These are phyloP conservation scores for Ischnus inquisitorius DNA, from an alignment of 2,888 invertebrate genomes.

Conservation along the genomic window DNA sequence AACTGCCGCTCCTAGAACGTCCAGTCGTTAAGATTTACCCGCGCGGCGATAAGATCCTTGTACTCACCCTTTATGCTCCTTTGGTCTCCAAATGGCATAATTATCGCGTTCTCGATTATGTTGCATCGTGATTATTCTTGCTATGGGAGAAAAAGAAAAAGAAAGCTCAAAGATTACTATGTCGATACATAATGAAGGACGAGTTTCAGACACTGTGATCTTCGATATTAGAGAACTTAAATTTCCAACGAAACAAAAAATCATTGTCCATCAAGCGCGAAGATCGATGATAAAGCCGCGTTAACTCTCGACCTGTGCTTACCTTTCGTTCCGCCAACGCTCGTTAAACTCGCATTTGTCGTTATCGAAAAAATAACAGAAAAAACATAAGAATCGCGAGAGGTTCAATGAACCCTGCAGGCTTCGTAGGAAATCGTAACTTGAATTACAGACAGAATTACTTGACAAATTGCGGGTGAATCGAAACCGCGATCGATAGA, in stretches of 20 bases:
- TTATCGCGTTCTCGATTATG: conserved; percentile 3
- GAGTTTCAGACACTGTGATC: neutral
- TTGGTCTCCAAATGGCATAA: neutral
- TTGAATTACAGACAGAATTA: neutral
- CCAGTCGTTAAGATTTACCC: conserved; percentile 39
- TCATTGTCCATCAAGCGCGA: too few species aligned
- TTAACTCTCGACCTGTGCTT: neutral
- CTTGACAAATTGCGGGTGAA: conserved; percentile 11
- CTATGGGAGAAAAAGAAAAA: neutral
- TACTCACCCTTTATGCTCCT: neutral
- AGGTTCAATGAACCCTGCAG: neutral
- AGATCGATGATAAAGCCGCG: neutral
- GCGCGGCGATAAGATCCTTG: conserved; percentile 32
- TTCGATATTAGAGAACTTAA: neutral
- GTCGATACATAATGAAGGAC: neutral
- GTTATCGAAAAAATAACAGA: neutral
- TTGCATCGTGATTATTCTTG: neutral
- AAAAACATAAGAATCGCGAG: neutral
- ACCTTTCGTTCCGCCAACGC: neutral
- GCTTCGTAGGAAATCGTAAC: neutral
- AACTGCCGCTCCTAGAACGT: conserved; percentile 16
- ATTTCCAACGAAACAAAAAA: neutral
- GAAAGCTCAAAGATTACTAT: neutral
- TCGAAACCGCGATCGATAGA: conserved; percentile 2
- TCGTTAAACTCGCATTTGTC: conserved; percentile 9